These are phyloP conservation scores for Diachasma alloeum DNA, from an alignment of 1,140 invertebrate species.

Conservation along the genomic window DNA sequence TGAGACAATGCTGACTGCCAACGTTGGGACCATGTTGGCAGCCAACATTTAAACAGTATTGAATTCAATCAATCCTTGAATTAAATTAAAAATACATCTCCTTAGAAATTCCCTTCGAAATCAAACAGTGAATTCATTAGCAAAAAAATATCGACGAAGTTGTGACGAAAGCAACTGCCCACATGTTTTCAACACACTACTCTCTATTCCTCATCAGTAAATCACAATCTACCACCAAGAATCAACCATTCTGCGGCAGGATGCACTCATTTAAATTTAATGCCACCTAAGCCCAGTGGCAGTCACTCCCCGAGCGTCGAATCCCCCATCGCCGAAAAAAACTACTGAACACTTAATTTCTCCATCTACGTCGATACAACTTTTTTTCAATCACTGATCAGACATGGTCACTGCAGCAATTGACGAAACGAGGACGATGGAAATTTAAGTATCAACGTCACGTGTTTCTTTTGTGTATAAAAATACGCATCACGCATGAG, in stretches of 20 bases:
- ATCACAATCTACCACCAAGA: not conserved
- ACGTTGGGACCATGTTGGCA: too few species aligned
- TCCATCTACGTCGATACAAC: not conserved
- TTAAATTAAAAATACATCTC: too few species aligned
- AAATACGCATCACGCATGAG: not conserved
- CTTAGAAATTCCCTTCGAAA: too few species aligned
- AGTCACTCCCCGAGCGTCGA: too few species aligned
- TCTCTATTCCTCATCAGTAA: not conserved
- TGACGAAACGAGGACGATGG: not conserved
- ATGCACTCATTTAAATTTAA: conserved; percentile 45
- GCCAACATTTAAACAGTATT: too few species aligned
- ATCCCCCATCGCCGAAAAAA: not conserved
- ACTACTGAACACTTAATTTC: not conserved
- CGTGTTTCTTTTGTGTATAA: not conserved
- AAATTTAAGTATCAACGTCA: not conserved
- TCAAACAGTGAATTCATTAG: too few species aligned
- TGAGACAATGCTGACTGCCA: too few species aligned
- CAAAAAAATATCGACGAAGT: too few species aligned
- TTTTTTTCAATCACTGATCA: not conserved
- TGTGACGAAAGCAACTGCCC: too few species aligned
- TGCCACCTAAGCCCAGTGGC: conserved; percentile 7
- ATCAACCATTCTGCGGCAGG: conserved; percentile 29
- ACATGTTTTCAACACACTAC: not conserved
- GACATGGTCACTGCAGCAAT: not conserved
- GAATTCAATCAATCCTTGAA: too few species aligned